Evolutionary conservation across 2,113 vertebrate genomes (phyloP), one percentile per base, ranked within the genome.

Genomic region (Hyperopisus bebe): DNA sequence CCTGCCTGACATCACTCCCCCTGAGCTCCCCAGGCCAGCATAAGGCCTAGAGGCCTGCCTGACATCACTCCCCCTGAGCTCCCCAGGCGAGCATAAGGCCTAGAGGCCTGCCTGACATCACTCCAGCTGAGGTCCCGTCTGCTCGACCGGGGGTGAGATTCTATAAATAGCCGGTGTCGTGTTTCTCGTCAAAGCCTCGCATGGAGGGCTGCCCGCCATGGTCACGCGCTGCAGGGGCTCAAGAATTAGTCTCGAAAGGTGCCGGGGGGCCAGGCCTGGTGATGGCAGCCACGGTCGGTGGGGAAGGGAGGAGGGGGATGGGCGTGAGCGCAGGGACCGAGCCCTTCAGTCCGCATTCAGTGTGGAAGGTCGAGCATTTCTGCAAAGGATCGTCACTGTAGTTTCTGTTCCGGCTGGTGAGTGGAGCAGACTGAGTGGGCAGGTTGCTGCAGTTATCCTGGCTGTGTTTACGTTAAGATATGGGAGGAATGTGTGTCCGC

Each of bases 401-500:
- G 42, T 84, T 84, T 21, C 39, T 84, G 39, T 47, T 46, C 44
- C 19, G 44, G 17, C 74, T 24, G 4, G 8, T 21, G 82, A 47
- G 21, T 21, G 19, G 21, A 9, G 17, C 39, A 42, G 44, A 10
- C 44, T 21, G 24, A 11, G 39, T 55, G 10, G 10, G 3, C 50
- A 19, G 50, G 7, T 27, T 17, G n/a, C 24, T 55, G 27, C 85
- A 31, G 27, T 27, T 93, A 92, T 93, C 91, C 89, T 88, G 87
- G 91, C 92, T 87, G 92, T 92, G 92, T 92, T 94, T 92, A 92
- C 50, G 77, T 92, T 92, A 87, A 93, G 93, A 87, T 93, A 94
- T 95, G 94, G 90, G 89, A 90, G 93, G 94, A 94, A 94, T 94
- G 93, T 92, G 92, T 86, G 91, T 70, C 91, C 90, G 93, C 93